phyloP scores from a whole-genome alignment of 2,888 invertebrate genomes.

The Homarus gammarus region DNA sequence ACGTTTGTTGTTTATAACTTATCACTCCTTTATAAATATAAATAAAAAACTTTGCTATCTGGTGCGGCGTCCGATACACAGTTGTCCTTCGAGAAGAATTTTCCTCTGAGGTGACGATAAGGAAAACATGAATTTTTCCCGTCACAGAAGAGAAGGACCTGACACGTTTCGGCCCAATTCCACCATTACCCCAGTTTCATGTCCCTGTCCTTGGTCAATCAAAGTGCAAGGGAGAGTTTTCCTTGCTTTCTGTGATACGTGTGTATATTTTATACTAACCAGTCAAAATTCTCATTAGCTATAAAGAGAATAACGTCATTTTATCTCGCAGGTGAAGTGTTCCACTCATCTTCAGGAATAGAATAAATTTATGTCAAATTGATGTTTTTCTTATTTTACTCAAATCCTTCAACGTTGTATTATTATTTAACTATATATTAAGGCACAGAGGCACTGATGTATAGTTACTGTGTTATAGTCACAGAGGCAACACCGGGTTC shows the following conservation, averaged over 20 bases:
- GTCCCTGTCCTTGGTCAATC: constrained; percentile 59
- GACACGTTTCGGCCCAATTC: not conserved
- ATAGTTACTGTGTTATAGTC: no score
- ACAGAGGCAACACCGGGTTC: no score
- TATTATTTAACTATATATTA: no score
- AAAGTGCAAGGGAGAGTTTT: constrained; percentile 42
- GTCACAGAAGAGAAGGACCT: constrained; percentile 1
- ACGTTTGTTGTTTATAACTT: not conserved
- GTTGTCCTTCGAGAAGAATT: not conserved
- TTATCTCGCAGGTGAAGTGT: constrained; percentile 70
- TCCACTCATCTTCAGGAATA: constrained; percentile 72
- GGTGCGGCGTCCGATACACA: not conserved
- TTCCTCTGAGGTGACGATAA: no score
- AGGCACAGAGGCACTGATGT: no score
- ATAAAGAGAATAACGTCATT: constrained; percentile 64
- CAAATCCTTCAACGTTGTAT: not conserved
- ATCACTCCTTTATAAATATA: not conserved
- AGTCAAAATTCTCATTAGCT: constrained; percentile 61
- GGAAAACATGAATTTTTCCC: constrained; percentile 21
- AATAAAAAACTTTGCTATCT: constrained; percentile 17
- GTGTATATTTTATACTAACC: constrained; percentile 69
- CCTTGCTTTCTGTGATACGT: constrained; percentile 71
- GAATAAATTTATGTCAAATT: constrained; percentile 69
- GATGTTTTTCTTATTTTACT: not conserved
- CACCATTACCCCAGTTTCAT: not conserved